These are phyloP conservation scores for Diplazon laetatorius DNA, from an alignment of 2,888 invertebrate genomes.

Conservation along the genomic window DNA sequence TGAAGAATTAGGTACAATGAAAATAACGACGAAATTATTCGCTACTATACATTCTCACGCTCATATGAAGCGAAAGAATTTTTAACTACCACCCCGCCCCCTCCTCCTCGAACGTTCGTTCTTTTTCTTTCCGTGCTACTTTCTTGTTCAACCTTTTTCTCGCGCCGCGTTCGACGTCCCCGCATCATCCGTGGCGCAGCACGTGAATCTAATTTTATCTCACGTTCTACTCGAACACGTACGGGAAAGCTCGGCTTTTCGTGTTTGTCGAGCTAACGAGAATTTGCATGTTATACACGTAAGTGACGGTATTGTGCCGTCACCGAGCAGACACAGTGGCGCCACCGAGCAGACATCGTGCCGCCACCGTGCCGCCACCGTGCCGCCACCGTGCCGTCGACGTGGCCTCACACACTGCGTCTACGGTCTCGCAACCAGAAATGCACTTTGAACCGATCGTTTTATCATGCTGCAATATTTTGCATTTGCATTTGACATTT, in stretches of 20 bases:
- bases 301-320: no score
- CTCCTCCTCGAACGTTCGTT: no score
- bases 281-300: constrained; percentile 59
- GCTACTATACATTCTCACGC: constrained; percentile 7
- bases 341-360: no score
- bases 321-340: no score
- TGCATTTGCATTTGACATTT: no score
- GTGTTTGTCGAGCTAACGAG: constrained; percentile 64
- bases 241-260: constrained; percentile 50
- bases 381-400: no score
- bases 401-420: no score
- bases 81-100: background rate
- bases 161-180: constrained; percentile 53
- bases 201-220: constrained; percentile 62
- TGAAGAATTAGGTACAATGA: constrained; percentile 45
- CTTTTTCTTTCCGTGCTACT: background rate
- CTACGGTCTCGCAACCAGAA: no score
- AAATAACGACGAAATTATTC: background rate
- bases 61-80: constrained; percentile 14
- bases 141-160: constrained; percentile 49
- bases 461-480: no score
- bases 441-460: no score
- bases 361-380: no score
- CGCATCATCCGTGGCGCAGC: constrained; percentile 49
- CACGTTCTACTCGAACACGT: constrained; percentile 33